Base-by-base conservation (phyloP, 2,888 invertebrate species). In the Ceratothoa steindachneri region DNA sequence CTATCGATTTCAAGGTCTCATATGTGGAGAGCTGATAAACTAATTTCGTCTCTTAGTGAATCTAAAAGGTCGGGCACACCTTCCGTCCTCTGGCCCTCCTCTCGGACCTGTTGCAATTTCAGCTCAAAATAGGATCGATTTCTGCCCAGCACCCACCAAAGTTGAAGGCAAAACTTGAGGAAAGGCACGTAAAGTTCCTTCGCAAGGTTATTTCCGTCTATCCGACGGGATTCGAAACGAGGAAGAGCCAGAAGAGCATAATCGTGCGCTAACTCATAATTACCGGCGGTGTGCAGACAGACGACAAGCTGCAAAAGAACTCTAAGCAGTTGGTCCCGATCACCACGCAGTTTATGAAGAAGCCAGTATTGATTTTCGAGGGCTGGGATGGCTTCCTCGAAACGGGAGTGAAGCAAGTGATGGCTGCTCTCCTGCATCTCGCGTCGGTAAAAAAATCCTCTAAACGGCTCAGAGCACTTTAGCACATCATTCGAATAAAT, bases 251-350 rank as follows among this genome's bases (percentile, higher is more conserved):
- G 12, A 22, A 67, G 28, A 27, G 73, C 67, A 51, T 60, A 71
- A 15, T 65, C 19, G 30, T 71, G 68, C 0, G 73, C 30, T 24
- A 41, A 68, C 28, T 73, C 71, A 22, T 68, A 77, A 28, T 71
- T 73, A 9, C 73, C 31, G 15, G 71, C 53, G 29, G 71, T 70
- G 29, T 73, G 73, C n/a, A 77, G 29, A 41, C 77, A 70, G 12
- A 77, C 77, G n/a, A 77, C 66, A 30, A 73, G 52, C 69, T 77
- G 77, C 27, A 73, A 71, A 5, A 77, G 73, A 7, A 67, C 72
- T 52, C 77, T 29, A 3, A 77, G n/a, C 2, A 73, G 52, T n/a
- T 69, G 73, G 7, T 72, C 77, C 19, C 72, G 67, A 66, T 77
- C 77, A 67, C 73, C 69, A 51, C 71, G 77, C 15, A 77, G 66